Conservation (phyloP, 2,113 vertebrate genomes). For the Cyanoramphus novaezelandiae region DNA sequence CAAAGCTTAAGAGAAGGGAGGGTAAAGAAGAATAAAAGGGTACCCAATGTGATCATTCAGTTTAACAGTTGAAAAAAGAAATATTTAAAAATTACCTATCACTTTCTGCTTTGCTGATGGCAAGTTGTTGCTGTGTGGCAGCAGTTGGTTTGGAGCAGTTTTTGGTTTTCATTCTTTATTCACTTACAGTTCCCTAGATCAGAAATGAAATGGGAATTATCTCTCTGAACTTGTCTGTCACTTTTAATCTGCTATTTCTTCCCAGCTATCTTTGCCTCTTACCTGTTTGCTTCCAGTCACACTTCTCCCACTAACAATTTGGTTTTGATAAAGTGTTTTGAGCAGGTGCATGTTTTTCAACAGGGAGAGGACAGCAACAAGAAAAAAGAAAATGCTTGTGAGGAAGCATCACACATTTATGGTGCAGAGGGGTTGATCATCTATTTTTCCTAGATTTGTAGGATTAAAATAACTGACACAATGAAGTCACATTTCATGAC, state of each 20-base stretch:
- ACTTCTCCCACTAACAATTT: conserved; percentile 3
- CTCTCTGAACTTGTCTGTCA: conserved; percentile 19
- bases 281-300: not conserved
- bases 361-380: not conserved
- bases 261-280: not conserved
- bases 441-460: not conserved
- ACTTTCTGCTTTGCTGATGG: not conserved
- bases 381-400: not conserved
- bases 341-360: conserved; percentile 1
- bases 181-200: not conserved
- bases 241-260: not conserved
- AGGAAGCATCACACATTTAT: not conserved
- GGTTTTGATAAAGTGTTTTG: conserved; percentile 11
- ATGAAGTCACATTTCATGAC: not conserved
- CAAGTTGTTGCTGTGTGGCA: not conserved
- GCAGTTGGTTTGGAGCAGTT: not conserved
- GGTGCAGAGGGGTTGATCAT: not conserved
- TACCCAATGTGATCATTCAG: not conserved
- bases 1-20: not conserved
- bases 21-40: not conserved
- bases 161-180: not conserved
- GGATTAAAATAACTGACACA: not conserved
- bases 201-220: conserved; percentile 36
- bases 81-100: not conserved
- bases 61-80: not conserved